phyloP scores from a whole-genome alignment of 2,888 invertebrate species.

The Melanargia galathea region DNA sequence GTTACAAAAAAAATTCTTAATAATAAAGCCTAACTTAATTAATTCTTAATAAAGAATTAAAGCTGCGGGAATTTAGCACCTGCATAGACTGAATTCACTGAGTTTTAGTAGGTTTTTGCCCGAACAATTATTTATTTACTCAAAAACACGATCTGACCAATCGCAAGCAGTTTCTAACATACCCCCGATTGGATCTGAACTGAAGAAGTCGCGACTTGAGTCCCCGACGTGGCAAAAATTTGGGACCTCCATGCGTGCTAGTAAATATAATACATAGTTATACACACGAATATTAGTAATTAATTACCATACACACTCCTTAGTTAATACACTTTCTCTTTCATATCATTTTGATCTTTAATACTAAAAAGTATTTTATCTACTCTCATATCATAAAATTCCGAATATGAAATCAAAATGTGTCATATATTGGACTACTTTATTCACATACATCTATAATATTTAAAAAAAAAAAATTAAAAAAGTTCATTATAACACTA shows the following conservation, averaged over 20 bases:
- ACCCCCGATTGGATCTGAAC: slow-evolving; percentile 95
- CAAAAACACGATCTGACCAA: slow-evolving; percentile 65
- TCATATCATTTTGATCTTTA: background rate
- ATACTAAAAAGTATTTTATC: no score
- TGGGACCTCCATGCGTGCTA: slow-evolving; percentile 88
- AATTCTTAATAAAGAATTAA: background rate
- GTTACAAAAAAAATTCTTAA: no score
- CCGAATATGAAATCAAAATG: no score
- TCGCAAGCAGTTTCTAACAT: slow-evolving; percentile 74
- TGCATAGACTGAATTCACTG: background rate
- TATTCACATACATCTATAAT: no score
- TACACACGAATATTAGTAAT: slow-evolving; percentile 15
- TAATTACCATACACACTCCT: background rate
- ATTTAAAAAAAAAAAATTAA: no score
- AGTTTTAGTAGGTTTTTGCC: background rate
- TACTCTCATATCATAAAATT: no score
- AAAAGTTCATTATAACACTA: no score
- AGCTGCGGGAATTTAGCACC: no score
- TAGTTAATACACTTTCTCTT: background rate
- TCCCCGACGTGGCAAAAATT: slow-evolving; percentile 94
- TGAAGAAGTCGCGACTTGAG: slow-evolving; percentile 95
- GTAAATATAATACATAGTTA: slow-evolving; percentile 42
- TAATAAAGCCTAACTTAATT: no score
- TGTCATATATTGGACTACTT: no score
- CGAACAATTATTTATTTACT: background rate